Base-by-base conservation (phyloP, 2,113 vertebrate species). In the Atractosteus spatula region DNA sequence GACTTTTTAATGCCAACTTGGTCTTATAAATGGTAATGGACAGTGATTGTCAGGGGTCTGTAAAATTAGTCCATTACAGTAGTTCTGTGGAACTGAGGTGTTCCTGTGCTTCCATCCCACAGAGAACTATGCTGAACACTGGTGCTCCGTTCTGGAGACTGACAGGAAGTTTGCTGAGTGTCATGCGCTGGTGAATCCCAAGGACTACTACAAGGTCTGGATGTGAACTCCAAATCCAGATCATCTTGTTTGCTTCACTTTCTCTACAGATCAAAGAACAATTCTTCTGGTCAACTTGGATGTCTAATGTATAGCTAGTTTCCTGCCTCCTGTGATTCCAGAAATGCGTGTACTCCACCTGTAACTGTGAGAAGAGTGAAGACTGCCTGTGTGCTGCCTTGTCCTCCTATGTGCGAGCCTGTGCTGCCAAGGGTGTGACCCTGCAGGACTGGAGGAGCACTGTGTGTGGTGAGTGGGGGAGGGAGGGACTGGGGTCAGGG, bases 121-220 rank as follows among this genome's bases (percentile, higher is more conserved):
- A 99, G 97, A 94, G 80, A 83, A 76, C 65, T 98, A 96, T 0
- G 97, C 96, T 3, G 94, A 95, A 56, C 92, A 96, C 78, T 98
- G 95, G 96, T 99, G 97, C 55, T 90, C 94, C 55, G 81, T 94
- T 71, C 81, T 99, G 70, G 90, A 79, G 83, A 87, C 78, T 3
- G 80, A 89, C 10, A 85, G 85, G 5, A 80, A 86, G 44, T 98
- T 99, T 74, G 78, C 91, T 64, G 87, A 77, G 65, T 99, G 97
- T 76, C 95, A 93, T 74, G 74, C 67, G 0, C 64, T 77, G 0
- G 75, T 98, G 79, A 92, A 97, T 80, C 93, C 97, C 17, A 72
- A 89, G 0, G 80, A 88, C 4, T 97, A 94, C 72, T 94, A 93
- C 75, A 97, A 96, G 95, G 97, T 99, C 89, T 3, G 47, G 47